A percentile compares a stretch with the other conserved stretches of the same genome.
These are phyloP conservation scores for Leptothorax acervorum DNA, from an alignment of 2,888 invertebrate genomes.

Conservation along the genomic window DNA sequence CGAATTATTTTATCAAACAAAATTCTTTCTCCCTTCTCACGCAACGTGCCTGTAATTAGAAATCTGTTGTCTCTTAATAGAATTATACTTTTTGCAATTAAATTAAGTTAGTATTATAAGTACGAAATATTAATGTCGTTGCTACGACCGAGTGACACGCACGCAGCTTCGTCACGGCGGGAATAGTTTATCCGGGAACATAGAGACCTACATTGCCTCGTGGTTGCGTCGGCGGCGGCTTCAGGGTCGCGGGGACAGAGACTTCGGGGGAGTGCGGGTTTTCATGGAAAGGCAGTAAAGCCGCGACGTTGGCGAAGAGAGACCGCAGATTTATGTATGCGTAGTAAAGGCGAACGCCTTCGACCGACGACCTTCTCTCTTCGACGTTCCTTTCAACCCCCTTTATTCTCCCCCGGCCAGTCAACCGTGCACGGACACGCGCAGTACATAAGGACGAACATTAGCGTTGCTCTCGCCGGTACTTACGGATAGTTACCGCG, in stretches of 20 bases:
- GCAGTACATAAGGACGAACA: constrained; percentile 74
- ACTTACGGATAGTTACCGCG: constrained; percentile 83
- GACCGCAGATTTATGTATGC: constrained; percentile 84
- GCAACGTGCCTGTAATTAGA: not conserved
- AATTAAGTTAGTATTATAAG: not conserved
- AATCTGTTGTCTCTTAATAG: not conserved
- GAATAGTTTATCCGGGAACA: constrained; percentile 65
- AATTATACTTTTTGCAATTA: not conserved
- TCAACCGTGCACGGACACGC: constrained; percentile 23
- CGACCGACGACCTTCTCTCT: constrained; percentile 47
- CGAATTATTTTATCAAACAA: not conserved
- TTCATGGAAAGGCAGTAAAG: constrained; percentile 83
- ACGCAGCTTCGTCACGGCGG: not conserved
- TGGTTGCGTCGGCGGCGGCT: constrained; percentile 53
- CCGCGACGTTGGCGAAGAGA: constrained; percentile 66
- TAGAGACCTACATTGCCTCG: constrained; percentile 76
- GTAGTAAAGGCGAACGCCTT: constrained; percentile 78
- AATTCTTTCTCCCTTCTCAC: too few relatives aligned
- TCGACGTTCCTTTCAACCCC: constrained; percentile 58
- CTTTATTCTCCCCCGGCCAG: constrained; percentile 11
- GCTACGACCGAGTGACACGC: not conserved
- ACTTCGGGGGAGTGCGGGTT: constrained; percentile 68
- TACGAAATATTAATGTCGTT: not conserved
- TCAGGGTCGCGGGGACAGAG: constrained; percentile 44
- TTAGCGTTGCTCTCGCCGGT: constrained; percentile 79